Evolutionary conservation across 2,888 invertebrate genomes (phyloP).

Genomic region (Aspidiotus destructor): DNA sequence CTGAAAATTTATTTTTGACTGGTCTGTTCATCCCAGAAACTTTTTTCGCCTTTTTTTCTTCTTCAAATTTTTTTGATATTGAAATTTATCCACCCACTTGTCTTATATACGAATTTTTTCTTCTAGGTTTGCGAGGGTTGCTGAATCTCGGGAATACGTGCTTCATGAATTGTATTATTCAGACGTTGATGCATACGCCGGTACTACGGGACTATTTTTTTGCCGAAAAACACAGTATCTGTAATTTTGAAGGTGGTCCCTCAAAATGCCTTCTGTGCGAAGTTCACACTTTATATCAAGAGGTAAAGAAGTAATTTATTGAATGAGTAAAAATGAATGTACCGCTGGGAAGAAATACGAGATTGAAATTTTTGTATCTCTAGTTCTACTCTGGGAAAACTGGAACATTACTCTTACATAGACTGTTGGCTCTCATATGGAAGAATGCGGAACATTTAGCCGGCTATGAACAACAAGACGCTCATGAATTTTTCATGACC

Average conservation of each 20-base stretch:
- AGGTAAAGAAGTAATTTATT: constrained; percentile 40
- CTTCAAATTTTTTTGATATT: not conserved
- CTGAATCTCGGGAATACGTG: constrained; percentile 95
- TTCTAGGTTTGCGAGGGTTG: constrained; percentile 71
- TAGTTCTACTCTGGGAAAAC: constrained; percentile 86
- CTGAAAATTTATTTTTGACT: not conserved
- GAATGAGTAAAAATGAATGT: not conserved
- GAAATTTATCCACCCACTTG: not conserved
- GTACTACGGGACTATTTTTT: constrained; percentile 89
- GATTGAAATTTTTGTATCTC: not conserved
- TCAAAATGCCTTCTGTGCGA: constrained; percentile 89
- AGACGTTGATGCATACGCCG: constrained; percentile 89
- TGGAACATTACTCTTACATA: constrained; percentile 77
- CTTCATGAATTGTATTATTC: constrained; percentile 95
- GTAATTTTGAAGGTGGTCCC: constrained; percentile 47
- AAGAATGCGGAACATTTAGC: constrained; percentile 90
- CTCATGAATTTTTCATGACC: constrained; percentile 97
- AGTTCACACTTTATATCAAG: constrained; percentile 90
- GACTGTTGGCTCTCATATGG: constrained; percentile 88
- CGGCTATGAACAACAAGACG: constrained; percentile 92
- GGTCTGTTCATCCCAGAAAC: not conserved
- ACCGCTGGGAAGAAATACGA: not conserved
- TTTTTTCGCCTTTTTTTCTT: not conserved
- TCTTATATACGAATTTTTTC: constrained; percentile 22
- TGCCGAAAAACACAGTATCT: constrained; percentile 70